Evolutionary conservation across 2,888 invertebrate species (phyloP), one percentile per base, ranked within the genome.

Genomic region (Brachyptera putata): DNA sequence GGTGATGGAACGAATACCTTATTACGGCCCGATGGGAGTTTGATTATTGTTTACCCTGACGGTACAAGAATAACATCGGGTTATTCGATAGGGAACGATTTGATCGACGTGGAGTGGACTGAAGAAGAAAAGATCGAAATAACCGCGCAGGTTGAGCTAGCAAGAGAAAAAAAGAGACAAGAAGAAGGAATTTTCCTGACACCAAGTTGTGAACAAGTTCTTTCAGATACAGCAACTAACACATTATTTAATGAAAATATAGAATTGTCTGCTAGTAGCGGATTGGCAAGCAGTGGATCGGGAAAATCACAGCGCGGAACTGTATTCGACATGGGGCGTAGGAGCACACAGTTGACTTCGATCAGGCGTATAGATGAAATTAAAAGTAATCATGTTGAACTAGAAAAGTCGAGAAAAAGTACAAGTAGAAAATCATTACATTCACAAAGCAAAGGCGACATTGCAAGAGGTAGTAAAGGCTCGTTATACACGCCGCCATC

Each of bases 1-100:
- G 70, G 64, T 36, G 73, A 73, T 60, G 72, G 72, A 56, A 72
- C 71, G 49, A 66, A 70, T 64, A 69, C 67, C 61, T 63, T 72
- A 39, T 65, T 70, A 58, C 69, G 67, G 64, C 67, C 66, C 21
- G 67, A 68, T 49, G 72, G 70, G n/a, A 69, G 70, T 56, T 65
- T 70, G 58, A 59, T 70, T 59, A 69, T 72, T 56, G 65, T 62
- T 37, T 73, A 71, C 57, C 66, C 71, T 2, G 73, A 74, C 49
- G 72, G 71, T 14, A 73, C 73, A 22, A 67, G 71, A 26, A 73
- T 72, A 34, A 69, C 67, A 18, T 70, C 68, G 1, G 64, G 67
- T 24, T 69, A 67, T 58, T 57, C 60, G 18, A 66, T 72, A 50
- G 73, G 73, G 56, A 63, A 68, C 5, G 66, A 69, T 7, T 66